phyloP scores from a whole-genome alignment of 2,888 invertebrate genomes.

The Clusia tigrina region DNA sequence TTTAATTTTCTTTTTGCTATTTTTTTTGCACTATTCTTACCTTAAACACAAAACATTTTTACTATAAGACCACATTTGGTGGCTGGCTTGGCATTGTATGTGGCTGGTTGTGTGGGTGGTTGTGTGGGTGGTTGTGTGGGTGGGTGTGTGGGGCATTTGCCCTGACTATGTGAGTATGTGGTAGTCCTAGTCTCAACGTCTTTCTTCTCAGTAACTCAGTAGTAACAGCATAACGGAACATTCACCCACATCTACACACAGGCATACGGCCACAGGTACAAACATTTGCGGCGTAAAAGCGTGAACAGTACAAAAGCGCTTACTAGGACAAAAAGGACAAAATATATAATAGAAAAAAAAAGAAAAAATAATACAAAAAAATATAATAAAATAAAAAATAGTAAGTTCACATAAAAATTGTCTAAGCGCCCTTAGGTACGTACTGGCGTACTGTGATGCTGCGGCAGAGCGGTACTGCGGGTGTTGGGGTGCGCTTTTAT shows the following conservation, averaged over 20 bases:
- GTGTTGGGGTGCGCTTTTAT: not conserved
- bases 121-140: not conserved
- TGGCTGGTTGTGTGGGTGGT: not conserved
- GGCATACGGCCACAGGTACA: not conserved
- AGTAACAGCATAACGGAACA: not conserved
- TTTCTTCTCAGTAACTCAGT: not conserved
- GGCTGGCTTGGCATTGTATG: constrained; percentile 9
- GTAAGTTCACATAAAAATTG: constrained; percentile 12
- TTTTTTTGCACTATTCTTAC: not conserved
- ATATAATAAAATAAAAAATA: not conserved
- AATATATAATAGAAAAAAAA: too few relatives aligned
- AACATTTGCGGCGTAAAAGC: constrained; percentile 57
- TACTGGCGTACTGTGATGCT: not conserved
- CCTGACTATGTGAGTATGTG: not conserved
- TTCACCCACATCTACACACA: not conserved
- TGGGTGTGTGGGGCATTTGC: not conserved
- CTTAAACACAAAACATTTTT: not conserved
- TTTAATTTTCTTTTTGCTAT: not conserved
- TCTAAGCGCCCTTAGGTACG: constrained; percentile 2
- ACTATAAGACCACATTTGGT: not conserved
- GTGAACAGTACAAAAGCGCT: constrained; percentile 38
- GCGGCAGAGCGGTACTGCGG: not conserved
- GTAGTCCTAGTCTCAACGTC: not conserved
- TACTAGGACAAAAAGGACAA: not conserved
- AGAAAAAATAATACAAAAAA: constrained; percentile 28